phyloP scores from a whole-genome alignment of 2,797 vertebrate genomes.

The Dicrostonyx torquatus region DNA sequence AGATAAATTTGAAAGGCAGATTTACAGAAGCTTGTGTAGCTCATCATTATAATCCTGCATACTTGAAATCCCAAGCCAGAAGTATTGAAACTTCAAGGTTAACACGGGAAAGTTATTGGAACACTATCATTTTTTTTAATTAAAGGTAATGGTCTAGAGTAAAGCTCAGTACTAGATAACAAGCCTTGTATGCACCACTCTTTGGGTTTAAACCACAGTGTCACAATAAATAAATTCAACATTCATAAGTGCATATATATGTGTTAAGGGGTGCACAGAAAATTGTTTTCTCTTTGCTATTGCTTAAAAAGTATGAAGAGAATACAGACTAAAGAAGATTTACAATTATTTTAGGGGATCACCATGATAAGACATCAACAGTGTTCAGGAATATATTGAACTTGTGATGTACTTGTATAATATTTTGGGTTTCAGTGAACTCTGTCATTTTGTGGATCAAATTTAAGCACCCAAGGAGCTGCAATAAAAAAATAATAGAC shows the following conservation, averaged over 20 bases:
- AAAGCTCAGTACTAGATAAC: not conserved
- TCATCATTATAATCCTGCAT: not conserved
- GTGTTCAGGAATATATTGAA: not conserved
- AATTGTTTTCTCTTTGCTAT: not conserved
- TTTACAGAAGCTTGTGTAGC: not conserved
- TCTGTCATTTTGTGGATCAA: not conserved
- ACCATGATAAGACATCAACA: not conserved
- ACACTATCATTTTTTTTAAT: not conserved
- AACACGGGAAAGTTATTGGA: fast-evolving
- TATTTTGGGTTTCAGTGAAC: not conserved
- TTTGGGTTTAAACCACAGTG: not conserved
- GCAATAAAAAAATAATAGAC: not conserved
- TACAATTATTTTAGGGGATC: not conserved
- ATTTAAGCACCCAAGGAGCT: not conserved
- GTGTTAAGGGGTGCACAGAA: not conserved
- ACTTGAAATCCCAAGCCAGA: not conserved
- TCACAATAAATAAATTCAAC: not conserved
- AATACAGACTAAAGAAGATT: not conserved
- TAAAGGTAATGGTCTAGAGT: not conserved
- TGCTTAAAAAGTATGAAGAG: not conserved
- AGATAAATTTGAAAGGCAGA: not conserved
- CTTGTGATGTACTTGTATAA: not conserved
- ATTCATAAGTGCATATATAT: not conserved
- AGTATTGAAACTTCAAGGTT: not conserved
- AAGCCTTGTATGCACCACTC: not conserved